These are phyloP conservation scores for Dendrolimus pini DNA, from an alignment of 2,888 invertebrate genomes.

Conservation along the genomic window DNA sequence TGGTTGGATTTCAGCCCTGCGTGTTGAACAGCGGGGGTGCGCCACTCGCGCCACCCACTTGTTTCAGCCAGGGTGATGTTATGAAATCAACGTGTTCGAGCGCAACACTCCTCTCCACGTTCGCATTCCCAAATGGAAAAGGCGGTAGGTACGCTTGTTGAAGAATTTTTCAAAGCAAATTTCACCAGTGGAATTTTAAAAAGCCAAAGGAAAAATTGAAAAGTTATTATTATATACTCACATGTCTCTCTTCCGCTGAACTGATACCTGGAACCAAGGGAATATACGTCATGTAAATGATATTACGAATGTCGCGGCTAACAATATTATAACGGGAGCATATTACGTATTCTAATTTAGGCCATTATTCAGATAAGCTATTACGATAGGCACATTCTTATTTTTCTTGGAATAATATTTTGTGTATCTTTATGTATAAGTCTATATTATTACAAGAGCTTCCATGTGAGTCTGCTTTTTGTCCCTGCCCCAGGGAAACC, in stretches of 20 bases:
- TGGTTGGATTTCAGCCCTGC: conserved; percentile 5
- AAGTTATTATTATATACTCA: conserved; percentile 61
- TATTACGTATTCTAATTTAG: no score
- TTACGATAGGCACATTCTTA: no score
- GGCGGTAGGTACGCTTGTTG: conserved; percentile 48
- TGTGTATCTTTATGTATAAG: no score
- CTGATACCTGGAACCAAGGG: conserved; percentile 64
- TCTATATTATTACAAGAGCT: no score
- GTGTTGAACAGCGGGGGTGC: conserved; percentile 40
- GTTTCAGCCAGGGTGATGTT: conserved; percentile 67
- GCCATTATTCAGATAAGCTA: no score
- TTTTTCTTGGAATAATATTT: no score
- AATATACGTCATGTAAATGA: background rate
- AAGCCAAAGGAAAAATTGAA: conserved; percentile 41
- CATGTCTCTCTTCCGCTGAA: conserved; percentile 73
- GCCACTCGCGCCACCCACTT: conserved; percentile 71
- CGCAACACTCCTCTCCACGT: conserved; percentile 58
- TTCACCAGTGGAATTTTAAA: conserved; percentile 53
- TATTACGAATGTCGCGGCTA: no score
- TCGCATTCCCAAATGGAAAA: conserved; percentile 68
- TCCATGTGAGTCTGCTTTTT: no score
- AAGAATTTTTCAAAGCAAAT: conserved; percentile 61
- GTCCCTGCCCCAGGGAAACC: no score
- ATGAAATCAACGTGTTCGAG: conserved; percentile 76
- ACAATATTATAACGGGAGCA: no score